These are phyloP conservation scores for Coregonus ussuriensis DNA, from an alignment of 2,797 vertebrate genomes.

Conservation along the genomic window DNA sequence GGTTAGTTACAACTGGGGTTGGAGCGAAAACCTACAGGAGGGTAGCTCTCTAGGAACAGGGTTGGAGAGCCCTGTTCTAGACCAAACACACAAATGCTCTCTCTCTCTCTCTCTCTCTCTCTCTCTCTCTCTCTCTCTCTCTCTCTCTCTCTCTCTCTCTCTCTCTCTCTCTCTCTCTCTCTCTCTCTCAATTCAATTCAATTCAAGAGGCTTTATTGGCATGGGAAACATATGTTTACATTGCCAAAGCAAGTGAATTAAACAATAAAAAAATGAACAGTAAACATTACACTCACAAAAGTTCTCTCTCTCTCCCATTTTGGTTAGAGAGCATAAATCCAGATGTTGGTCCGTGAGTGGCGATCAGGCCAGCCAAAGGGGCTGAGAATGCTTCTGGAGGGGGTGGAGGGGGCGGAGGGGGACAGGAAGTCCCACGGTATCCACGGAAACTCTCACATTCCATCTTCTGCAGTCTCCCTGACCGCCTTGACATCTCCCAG, in stretches of 20 bases:
- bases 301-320: constrained; percentile 9
- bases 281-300: no score
- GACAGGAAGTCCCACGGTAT: constrained; percentile 57
- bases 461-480: constrained; percentile 29
- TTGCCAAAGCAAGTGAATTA: no score
- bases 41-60: no score
- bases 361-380: constrained; percentile 32
- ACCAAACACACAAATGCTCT: no score
- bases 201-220: no score
- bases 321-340: constrained; percentile 43
- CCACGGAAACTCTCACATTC: constrained; percentile 51
- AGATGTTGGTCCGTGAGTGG: constrained; percentile 44
- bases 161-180: neutral
- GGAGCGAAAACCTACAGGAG: no score
- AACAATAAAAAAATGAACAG: no score
- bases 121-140: neutral
- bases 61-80: no score
- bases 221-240: no score
- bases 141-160: neutral
- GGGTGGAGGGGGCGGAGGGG: neutral
- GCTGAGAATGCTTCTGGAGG: constrained; percentile 35
- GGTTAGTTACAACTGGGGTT: no score
- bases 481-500: constrained; percentile 29
- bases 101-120: no score
- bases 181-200: neutral